phyloP scores from a whole-genome alignment of 1,140 invertebrate genomes.

The Zaprionus taronus region DNA sequence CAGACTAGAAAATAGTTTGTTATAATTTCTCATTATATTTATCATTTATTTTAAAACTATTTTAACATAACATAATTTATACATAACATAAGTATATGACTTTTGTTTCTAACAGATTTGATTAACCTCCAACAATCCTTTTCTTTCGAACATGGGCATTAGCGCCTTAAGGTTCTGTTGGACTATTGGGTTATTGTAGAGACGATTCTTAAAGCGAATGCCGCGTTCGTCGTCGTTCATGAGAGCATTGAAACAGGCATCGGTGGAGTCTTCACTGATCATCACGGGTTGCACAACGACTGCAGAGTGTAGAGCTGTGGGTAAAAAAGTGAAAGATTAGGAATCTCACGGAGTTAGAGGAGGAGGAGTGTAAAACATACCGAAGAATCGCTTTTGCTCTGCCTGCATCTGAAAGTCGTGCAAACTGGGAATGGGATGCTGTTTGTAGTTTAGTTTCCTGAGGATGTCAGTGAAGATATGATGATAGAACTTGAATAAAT shows the following conservation, averaged over 20 bases:
- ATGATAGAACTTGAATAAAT: slow-evolving; percentile 73
- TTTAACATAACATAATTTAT: not conserved
- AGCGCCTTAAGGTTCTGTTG: slow-evolving; percentile 63
- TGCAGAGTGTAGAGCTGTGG: slow-evolving; percentile 66
- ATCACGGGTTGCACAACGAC: slow-evolving; percentile 75
- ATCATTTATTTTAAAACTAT: not conserved
- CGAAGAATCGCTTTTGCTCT: slow-evolving; percentile 74
- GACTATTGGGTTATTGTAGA: slow-evolving; percentile 67
- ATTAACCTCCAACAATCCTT: slow-evolving; percentile 72
- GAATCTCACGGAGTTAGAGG: not conserved
- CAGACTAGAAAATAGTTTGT: not conserved
- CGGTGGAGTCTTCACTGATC: slow-evolving; percentile 68
- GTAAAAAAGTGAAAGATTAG: not conserved
- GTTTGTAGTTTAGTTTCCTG: slow-evolving; percentile 59
- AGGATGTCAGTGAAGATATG: slow-evolving; percentile 61
- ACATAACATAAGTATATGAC: not conserved
- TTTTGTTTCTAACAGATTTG: slow-evolving; percentile 47
- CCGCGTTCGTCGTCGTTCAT: slow-evolving; percentile 76
- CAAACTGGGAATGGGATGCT: slow-evolving; percentile 64
- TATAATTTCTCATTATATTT: not conserved
- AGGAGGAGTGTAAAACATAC: slow-evolving; percentile 27
- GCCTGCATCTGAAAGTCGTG: slow-evolving; percentile 65
- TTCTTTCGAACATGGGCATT: slow-evolving; percentile 73
- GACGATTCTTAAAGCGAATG: slow-evolving; percentile 65
- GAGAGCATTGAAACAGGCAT: slow-evolving; percentile 77